phyloP scores from a whole-genome alignment of 2,888 invertebrate genomes.

The Scrobipalpa atriplicella region DNA sequence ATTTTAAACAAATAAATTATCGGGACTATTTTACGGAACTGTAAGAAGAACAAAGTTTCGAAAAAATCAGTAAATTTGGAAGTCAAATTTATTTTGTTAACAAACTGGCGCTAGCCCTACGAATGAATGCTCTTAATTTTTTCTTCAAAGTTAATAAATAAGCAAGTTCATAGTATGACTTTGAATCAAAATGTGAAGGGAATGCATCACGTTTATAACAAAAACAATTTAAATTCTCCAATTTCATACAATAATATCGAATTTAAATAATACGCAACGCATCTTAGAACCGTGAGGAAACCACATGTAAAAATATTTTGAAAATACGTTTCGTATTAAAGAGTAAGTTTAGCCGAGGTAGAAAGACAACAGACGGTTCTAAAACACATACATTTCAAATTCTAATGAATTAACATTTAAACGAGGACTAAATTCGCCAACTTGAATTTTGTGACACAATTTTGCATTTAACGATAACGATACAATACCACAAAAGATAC shows the following conservation, averaged over 20 bases:
- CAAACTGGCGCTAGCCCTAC: no score
- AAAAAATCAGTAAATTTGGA: no score
- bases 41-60: no score
- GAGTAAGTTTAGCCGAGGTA: neutral
- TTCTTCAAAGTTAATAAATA: neutral
- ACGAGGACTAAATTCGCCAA: neutral
- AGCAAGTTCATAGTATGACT: neutral
- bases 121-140: no score
- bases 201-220: neutral
- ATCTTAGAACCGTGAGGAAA: no score
- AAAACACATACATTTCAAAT: neutral
- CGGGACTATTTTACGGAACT: no score
- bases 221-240: neutral
- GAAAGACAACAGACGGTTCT: neutral
- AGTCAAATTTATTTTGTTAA: no score
- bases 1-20: no score
- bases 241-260: neutral
- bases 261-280: no score
- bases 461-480: neutral
- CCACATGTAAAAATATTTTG: no score
- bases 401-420: neutral
- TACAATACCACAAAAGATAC: slow-evolving; percentile 1
- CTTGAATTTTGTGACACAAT: neutral
- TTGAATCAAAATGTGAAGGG: neutral
- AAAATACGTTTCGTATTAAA: neutral